Evolutionary conservation across 1,140 invertebrate genomes (phyloP).

Genomic region (Apis cerana): DNA sequence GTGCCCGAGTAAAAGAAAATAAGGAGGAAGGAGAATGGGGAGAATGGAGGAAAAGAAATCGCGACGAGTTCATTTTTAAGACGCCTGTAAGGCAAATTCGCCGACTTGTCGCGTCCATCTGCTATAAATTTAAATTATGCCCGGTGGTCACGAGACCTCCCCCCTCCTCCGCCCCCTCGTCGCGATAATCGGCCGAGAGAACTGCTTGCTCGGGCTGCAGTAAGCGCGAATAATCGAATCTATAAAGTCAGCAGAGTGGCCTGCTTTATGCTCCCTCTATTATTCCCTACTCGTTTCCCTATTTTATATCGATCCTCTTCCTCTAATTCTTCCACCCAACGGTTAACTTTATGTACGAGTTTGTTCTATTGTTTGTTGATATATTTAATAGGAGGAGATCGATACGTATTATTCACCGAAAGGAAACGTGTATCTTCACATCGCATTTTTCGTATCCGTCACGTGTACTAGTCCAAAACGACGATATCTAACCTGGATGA

Average conservation of each 20-base stretch:
- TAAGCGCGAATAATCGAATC: slow-evolving; percentile 64
- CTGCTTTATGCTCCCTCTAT: slow-evolving; percentile 50
- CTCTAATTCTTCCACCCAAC: not conserved
- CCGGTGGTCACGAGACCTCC: not conserved
- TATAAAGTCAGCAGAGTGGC: slow-evolving; percentile 61
- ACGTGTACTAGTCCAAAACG: too few species aligned
- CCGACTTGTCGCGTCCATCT: slow-evolving; percentile 20
- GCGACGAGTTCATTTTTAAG: slow-evolving; percentile 45
- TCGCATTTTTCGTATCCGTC: too few species aligned
- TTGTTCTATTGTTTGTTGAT: too few species aligned
- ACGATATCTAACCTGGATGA: too few species aligned
- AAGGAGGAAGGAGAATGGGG: too few species aligned
- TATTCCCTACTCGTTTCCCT: slow-evolving; percentile 9
- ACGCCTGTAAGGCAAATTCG: slow-evolving; percentile 25
- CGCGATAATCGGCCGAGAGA: slow-evolving; percentile 45
- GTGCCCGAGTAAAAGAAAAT: not conserved
- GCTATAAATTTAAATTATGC: slow-evolving; percentile 65
- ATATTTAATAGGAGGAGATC: too few species aligned
- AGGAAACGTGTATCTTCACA: too few species aligned
- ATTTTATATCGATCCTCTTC: not conserved
- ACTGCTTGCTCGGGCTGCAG: slow-evolving; percentile 60
- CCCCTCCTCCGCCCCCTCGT: not conserved
- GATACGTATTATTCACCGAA: too few species aligned
- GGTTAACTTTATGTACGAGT: too few species aligned
- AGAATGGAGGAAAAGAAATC: not conserved